These are phyloP conservation scores for Spea hammondii DNA, from an alignment of 2,797 vertebrate genomes.

Conservation along the genomic window DNA sequence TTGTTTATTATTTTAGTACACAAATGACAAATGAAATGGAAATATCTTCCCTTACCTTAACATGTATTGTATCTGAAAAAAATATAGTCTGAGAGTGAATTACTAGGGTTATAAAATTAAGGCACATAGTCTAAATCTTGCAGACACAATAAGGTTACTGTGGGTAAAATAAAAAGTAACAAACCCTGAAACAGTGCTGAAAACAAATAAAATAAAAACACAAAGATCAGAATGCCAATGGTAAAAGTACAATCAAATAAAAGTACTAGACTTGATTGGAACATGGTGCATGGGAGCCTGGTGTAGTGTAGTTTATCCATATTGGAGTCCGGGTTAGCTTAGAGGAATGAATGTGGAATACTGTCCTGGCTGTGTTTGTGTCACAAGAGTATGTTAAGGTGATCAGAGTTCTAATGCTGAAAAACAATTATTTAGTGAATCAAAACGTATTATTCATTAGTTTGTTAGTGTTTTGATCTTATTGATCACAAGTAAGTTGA, in stretches of 20 bases:
- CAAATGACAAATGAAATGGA: neutral
- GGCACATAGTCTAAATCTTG: conserved; percentile 24
- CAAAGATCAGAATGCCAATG: neutral
- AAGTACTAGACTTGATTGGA: neutral
- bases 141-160: conserved; percentile 41
- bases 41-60: neutral
- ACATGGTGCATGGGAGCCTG: too few species aligned
- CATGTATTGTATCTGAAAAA: conserved; percentile 18
- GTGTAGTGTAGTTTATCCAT: too few species aligned
- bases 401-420: too few species aligned
- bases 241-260: neutral
- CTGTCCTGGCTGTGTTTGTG: too few species aligned
- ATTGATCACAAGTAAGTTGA: too few species aligned
- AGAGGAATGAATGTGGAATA: too few species aligned
- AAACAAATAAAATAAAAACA: neutral
- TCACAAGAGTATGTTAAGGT: too few species aligned
- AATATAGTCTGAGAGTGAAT: conserved; percentile 13
- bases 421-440: too few species aligned
- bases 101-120: conserved; percentile 31
- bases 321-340: too few species aligned
- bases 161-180: conserved; percentile 30
- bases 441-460: too few species aligned
- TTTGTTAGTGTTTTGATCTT: too few species aligned
- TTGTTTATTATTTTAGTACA: neutral
- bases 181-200: conserved; percentile 19